phyloP scores from a whole-genome alignment of 1,140 invertebrate genomes.

The Drosophila orena region DNA sequence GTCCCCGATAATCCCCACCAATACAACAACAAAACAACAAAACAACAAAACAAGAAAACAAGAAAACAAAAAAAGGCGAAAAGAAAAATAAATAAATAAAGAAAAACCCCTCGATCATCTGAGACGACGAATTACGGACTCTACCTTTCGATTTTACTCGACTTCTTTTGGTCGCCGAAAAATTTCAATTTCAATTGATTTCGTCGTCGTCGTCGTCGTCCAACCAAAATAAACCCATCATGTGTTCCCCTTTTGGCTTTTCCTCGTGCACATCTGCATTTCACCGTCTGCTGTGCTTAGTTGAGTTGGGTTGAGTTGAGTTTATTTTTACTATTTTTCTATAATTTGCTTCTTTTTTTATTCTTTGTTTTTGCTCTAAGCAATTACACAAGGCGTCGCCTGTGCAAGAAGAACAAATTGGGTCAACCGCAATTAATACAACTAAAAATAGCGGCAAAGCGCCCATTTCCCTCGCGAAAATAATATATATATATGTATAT shows the following conservation, averaged over 20 bases:
- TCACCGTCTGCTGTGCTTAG: constrained; percentile 10
- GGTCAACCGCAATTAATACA: constrained; percentile 75
- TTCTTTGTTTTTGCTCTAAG: constrained; percentile 47
- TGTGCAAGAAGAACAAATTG: constrained; percentile 61
- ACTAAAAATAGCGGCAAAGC: constrained; percentile 69
- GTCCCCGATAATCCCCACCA: constrained; percentile 2
- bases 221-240: constrained; percentile 56
- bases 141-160: constrained; percentile 29
- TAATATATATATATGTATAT: too few relatives aligned
- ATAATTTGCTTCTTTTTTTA: constrained; percentile 8
- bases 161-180: constrained; percentile 15
- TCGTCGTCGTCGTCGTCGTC: constrained; percentile 25
- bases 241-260: constrained; percentile 23
- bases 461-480: constrained; percentile 29
- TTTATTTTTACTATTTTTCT: constrained; percentile 19
- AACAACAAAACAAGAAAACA: background rate
- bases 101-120: constrained; percentile 7
- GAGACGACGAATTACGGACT: constrained; percentile 1
- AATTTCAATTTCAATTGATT: constrained; percentile 79
- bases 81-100: background rate
- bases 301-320: constrained; percentile 8
- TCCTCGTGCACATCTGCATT: constrained; percentile 22
- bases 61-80: background rate
- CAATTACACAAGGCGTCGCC: constrained; percentile 50
- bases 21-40: background rate